Percentiles rank a stretch among this genome's conserved stretches.
phyloP scores from a whole-genome alignment of 2,113 vertebrate species.

The Pithys albifrons region DNA sequence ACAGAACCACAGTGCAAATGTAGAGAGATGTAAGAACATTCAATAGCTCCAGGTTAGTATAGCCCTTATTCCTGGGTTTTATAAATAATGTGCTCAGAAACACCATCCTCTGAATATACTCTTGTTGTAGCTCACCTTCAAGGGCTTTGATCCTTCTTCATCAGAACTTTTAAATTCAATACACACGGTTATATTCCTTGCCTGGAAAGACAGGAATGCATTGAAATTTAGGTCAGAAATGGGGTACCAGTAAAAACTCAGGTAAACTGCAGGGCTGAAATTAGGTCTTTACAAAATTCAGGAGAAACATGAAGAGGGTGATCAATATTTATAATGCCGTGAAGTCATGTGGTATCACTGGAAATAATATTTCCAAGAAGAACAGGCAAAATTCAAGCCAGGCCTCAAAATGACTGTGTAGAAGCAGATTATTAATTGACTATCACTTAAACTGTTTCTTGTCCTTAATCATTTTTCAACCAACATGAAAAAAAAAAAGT shows the following conservation, averaged over 20 bases:
- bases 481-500: neutral
- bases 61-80: neutral
- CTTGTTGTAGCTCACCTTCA: constrained; percentile 81
- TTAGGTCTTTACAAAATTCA: constrained; percentile 12
- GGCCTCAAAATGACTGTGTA: neutral
- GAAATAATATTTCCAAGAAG: neutral
- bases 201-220: constrained; percentile 75
- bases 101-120: neutral
- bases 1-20: neutral
- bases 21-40: neutral
- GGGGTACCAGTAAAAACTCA: neutral
- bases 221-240: constrained; percentile 2
- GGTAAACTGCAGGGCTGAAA: constrained; percentile 25
- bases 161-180: constrained; percentile 94
- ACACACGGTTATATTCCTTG: constrained; percentile 92
- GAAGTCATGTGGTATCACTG: neutral
- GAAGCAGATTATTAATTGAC: neutral
- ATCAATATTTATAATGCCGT: neutral
- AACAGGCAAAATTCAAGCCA: neutral
- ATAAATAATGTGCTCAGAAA: neutral
- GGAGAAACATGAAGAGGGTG: neutral
- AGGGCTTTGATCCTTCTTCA: constrained; percentile 86
- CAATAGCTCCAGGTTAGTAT: neutral
- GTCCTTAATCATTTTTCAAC: neutral
- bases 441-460: neutral